Percentiles rank a stretch among this genome's conserved stretches.
Evolutionary conservation across 2,888 invertebrate species (phyloP).

Genomic region (Tenodera sinensis): DNA sequence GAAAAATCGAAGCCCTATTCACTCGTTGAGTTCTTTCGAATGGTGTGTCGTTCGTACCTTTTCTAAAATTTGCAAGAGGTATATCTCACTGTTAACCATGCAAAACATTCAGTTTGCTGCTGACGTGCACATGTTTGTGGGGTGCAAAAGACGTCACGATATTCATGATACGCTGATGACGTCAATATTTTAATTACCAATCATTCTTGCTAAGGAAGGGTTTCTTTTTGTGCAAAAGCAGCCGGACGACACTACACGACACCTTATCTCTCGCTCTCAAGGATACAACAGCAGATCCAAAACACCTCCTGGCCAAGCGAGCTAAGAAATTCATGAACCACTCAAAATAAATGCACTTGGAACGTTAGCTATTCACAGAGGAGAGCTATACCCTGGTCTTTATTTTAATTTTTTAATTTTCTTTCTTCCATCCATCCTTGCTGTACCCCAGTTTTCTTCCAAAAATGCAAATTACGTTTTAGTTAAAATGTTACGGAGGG

Average conservation of each 20-base stretch:
- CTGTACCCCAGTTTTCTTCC: neutral
- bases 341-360: neutral
- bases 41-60: too few species aligned
- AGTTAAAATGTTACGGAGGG: conserved; percentile 17
- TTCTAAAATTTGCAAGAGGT: too few species aligned
- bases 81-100: too few species aligned
- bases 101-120: too few species aligned
- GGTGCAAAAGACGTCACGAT: too few species aligned
- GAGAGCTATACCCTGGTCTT: neutral
- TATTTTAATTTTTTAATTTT: neutral
- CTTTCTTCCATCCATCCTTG: neutral
- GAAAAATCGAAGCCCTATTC: too few species aligned
- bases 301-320: neutral
- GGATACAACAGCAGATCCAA: neutral
- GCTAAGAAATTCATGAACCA: neutral
- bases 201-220: too few species aligned
- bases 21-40: too few species aligned
- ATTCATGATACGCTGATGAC: too few species aligned
- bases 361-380: neutral
- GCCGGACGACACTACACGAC: neutral
- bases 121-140: too few species aligned
- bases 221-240: neutral
- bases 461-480: conserved; percentile 20
- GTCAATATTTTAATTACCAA: too few species aligned
- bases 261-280: neutral